Evolutionary conservation across 2,797 vertebrate genomes (phyloP), one percentile per base, ranked within the genome.

Genomic region (Paramormyrops hopkinsi): DNA sequence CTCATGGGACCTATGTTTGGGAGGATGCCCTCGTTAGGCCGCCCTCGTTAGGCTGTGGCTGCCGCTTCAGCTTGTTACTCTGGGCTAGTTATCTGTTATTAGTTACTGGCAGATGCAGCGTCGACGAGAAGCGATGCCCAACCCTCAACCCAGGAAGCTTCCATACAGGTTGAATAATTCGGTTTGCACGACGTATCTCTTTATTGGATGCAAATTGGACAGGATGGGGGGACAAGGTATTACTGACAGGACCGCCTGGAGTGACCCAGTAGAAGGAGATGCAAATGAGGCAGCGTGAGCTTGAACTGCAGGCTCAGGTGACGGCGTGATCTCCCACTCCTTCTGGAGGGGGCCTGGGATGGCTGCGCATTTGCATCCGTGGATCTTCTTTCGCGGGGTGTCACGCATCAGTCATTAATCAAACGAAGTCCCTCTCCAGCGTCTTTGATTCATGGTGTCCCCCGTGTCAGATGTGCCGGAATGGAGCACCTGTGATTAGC

Each of bases 361-460:
- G 89, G 90, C 90, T 89, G 44, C 9, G 90, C 91, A 96, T 96
- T 96, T 96, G 96, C 96, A 96, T 96, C 94, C 95, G 95, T 95
- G 93, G 95, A 95, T 96, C 94, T 94, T 95, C 94, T 96, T 96
- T 96, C 95, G 94, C 89, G 91, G 93, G 93, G 91, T 62, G 94
- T 95, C 95, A 93, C 92, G 92, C 93, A 91, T 92, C 48, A 59
- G 92, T 92, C 96, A 95, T 96, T 96, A 96, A 96, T 96, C 95
- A 96, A 95, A 96, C 96, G 90, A 87, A 89, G 90, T 86, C 88
- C 89, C 62, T 92, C 56, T 48, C 85, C 86, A 22, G 88, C 88
- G 90, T 59, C 37, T 59, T 44, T 46, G 25, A n/a, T 56, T 59
- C 53, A 1, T 19, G 33, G 53, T 3, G 19, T 41, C 85, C 14